Conservation (phyloP, 2,113 vertebrate genomes). For the Thinocorus orbignyianus region DNA sequence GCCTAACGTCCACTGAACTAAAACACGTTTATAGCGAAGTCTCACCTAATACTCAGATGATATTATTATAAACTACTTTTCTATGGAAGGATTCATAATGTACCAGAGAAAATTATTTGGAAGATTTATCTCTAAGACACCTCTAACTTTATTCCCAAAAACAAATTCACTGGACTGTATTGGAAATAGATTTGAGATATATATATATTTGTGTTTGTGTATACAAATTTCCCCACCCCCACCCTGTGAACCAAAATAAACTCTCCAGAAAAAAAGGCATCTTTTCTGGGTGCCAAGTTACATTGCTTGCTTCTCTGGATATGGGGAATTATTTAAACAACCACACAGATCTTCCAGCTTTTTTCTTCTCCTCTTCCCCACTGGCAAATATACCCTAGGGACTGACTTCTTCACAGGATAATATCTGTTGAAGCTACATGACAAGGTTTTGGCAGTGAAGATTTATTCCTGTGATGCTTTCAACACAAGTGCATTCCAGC, state of each 20-base stretch:
- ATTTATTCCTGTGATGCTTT: background rate
- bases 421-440: background rate
- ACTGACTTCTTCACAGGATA: background rate
- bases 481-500: background rate
- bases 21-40: background rate
- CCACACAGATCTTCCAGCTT: background rate
- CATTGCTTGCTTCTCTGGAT: background rate
- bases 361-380: background rate
- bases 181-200: background rate
- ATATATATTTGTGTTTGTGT: background rate
- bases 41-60: background rate
- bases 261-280: background rate
- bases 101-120: background rate
- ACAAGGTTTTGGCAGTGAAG: background rate
- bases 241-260: background rate
- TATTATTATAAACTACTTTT: background rate
- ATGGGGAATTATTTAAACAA: background rate
- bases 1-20: background rate
- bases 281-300: background rate
- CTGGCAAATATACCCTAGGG: background rate
- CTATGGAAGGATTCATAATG: background rate
- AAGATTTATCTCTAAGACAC: background rate
- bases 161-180: background rate
- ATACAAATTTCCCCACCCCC: background rate
- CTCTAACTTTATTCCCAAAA: background rate